Conservation (phyloP, 2,888 invertebrate species). For the Saturnia pavonia region DNA sequence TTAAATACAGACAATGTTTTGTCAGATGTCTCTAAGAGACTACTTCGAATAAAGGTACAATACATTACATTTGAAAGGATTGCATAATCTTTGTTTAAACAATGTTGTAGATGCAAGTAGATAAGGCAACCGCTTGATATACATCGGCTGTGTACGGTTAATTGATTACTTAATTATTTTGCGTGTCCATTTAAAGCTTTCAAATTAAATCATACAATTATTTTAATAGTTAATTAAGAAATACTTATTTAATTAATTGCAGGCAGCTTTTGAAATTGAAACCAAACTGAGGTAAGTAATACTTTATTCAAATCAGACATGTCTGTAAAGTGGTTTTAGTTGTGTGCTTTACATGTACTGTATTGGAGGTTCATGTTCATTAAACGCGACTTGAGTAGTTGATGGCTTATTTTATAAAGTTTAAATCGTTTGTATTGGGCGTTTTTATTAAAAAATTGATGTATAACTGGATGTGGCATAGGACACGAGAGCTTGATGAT, state of each 20-base stretch:
- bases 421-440: conserved; percentile 53
- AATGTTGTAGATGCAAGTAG: conserved; percentile 59
- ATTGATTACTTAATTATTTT: conserved; percentile 80
- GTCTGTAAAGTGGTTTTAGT: conserved; percentile 69
- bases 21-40: conserved; percentile 18
- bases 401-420: conserved; percentile 74
- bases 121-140: conserved; percentile 60
- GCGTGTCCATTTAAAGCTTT: conserved; percentile 71
- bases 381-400: conserved; percentile 54
- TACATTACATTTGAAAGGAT: conserved; percentile 20
- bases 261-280: conserved; percentile 64
- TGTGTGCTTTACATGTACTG: conserved; percentile 75
- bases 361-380: conserved; percentile 76
- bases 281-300: conserved; percentile 56
- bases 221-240: conserved; percentile 78
- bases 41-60: conserved; percentile 30
- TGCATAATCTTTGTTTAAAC: conserved; percentile 51
- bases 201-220: conserved; percentile 75
- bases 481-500: conserved; percentile 68
- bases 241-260: conserved; percentile 73
- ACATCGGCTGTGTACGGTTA: conserved; percentile 66
- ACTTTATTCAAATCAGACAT: conserved; percentile 77
- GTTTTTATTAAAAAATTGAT: conserved; percentile 57
- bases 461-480: conserved; percentile 60
- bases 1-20: background rate